A percentile compares a stretch with the other conserved stretches of the same genome.
Evolutionary conservation across 35 echinoderm and acorn worm species (phyloP).

Genomic region (Lytechinus pictus): DNA sequence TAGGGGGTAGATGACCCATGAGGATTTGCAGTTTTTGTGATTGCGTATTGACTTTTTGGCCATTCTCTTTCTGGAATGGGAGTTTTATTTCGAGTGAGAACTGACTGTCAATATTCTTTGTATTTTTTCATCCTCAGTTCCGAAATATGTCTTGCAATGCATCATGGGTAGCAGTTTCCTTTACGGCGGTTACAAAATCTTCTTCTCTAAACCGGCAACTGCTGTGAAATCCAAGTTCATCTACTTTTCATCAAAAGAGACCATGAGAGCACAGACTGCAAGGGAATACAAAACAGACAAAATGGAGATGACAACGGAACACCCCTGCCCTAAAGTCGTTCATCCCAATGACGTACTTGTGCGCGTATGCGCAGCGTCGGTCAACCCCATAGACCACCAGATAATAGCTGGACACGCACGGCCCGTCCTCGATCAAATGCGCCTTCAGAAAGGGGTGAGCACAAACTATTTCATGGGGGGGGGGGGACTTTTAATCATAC

Average conservation of each 20-base stretch:
- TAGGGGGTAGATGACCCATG: no score
- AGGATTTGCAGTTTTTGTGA: no score
- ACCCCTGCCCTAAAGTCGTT: constrained; percentile 51
- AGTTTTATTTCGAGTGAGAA: no score
- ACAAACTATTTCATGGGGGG: neutral
- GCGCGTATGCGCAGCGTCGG: constrained; percentile 65
- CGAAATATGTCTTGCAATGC: neutral
- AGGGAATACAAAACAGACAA: constrained; percentile 60
- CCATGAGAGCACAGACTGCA: constrained; percentile 68
- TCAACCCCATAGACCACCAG: constrained; percentile 69
- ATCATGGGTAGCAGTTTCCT: neutral
- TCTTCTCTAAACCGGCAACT: neutral
- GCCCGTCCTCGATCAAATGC: constrained; percentile 50
- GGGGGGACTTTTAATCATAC: no score
- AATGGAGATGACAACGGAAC: constrained; percentile 30
- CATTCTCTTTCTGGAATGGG: no score
- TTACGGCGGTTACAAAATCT: neutral
- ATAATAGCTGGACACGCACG: constrained; percentile 61
- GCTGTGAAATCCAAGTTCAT: constrained; percentile 11
- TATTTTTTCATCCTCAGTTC: neutral
- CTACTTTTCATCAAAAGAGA: constrained; percentile 1
- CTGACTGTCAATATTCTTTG: neutral
- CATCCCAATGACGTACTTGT: constrained; percentile 63
- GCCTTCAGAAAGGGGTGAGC: constrained; percentile 52
- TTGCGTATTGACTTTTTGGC: no score